Percentiles rank a stretch among this genome's conserved stretches.
phyloP scores from a whole-genome alignment of 2,888 invertebrate genomes.

The Oscheius sp. region DNA sequence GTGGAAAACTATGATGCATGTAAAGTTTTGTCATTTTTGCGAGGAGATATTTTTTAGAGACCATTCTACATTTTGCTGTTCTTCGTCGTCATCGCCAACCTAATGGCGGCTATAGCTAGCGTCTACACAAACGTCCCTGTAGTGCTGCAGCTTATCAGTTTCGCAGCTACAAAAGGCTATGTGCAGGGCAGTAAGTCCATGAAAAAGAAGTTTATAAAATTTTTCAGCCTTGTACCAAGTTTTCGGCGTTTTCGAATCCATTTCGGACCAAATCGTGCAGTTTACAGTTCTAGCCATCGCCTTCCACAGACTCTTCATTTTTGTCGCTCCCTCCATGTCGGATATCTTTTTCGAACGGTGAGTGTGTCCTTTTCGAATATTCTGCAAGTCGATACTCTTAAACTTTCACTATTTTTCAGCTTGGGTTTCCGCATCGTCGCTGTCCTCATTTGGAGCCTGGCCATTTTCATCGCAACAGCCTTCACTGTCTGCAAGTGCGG shows the following conservation, averaged over 20 bases:
- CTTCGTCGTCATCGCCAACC: slow-evolving; percentile 2
- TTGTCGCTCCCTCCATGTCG: neutral
- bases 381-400: neutral
- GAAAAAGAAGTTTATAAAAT: neutral
- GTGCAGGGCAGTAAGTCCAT: neutral
- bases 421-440: neutral
- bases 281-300: slow-evolving; percentile 6
- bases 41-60: neutral
- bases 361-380: neutral
- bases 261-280: slow-evolving; percentile 16
- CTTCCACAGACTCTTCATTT: slow-evolving; percentile 17
- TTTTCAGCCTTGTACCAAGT: neutral
- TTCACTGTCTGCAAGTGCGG: no score
- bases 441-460: neutral
- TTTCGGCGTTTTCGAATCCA: neutral
- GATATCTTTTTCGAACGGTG: neutral
- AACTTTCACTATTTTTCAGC: neutral
- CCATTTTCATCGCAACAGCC: neutral
- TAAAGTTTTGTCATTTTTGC: neutral
- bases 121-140: neutral
- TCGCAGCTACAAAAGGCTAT: neutral
- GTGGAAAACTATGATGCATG: neutral
- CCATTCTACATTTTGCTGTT: slow-evolving; percentile 7
- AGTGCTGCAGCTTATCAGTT: neutral
- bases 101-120: neutral